Evolutionary conservation across 1,140 invertebrate genomes (phyloP), one percentile per base, ranked within the genome.

Genomic region (Drosophila sechellia): DNA sequence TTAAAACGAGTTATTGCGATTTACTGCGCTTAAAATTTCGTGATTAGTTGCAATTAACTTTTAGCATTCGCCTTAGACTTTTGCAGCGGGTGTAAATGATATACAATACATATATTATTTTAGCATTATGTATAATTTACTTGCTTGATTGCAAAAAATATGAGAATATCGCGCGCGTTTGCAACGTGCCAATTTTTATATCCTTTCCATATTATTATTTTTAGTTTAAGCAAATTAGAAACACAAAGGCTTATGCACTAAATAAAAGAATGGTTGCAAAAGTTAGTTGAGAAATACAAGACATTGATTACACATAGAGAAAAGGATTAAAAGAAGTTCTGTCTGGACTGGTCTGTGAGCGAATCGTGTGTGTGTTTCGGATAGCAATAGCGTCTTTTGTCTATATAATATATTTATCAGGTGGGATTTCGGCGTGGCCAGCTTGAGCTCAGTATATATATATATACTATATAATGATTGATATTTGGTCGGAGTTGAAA

Each of bases 341-440:
- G 55, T 65, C 42, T 46, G 55, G 63, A 74, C 79, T 85, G 81
- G 70, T 76, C 57, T 77, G 55, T 73, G 59, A 45, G 40, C 55
- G 43, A 31, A 31, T 31, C 50, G 35, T 63, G 37, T 39, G 1
- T 34, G 12, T 39, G 35, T 37, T 35, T 20, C 48, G 63, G 54
- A 77, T 74, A 74, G 79, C 79, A 49, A 64, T 84, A 84, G 80
- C 80, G 75, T 85, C 74, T 79, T 83, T 83, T 83, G 40, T 63
- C 63, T 52, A 58, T 70, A 69, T 64, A 79, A 71, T 81, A 76
- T 81, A 64, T 65, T 64, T 64, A 53, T 78, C 86, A 87, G 83
- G 83, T 86, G 83, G 83, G 83, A 76, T 83, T 81, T 81, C 73
- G 83, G 83, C 83, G 75, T 86, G 79, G 83, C 83, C 83, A 87